phyloP scores from a whole-genome alignment of 2,797 vertebrate species.

The Cirrhinus mrigala region DNA sequence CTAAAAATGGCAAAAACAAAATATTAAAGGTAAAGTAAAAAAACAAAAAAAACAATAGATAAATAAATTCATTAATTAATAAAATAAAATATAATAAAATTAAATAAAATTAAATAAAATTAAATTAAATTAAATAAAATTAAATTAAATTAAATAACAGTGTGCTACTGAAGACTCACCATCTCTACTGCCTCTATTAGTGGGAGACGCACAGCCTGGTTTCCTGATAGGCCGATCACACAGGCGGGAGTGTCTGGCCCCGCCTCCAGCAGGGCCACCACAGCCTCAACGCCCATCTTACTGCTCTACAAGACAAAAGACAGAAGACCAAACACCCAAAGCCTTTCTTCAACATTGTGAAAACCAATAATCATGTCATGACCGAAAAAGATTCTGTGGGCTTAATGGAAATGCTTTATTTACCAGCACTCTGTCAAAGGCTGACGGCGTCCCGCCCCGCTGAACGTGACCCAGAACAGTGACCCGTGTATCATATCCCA shows the following conservation, averaged over 20 bases:
- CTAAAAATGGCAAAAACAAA: too few relatives aligned
- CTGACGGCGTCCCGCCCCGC: conserved; percentile 93
- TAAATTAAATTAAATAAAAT: too few relatives aligned
- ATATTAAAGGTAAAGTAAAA: too few relatives aligned
- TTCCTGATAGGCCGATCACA: conserved; percentile 92
- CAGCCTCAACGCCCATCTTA: conserved; percentile 95
- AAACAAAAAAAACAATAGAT: too few relatives aligned
- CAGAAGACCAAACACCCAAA: neutral
- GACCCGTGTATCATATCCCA: conserved; percentile 94
- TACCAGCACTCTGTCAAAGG: conserved; percentile 88
- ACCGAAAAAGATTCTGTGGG: neutral
- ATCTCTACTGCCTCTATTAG: conserved; percentile 97
- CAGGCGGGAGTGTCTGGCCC: conserved; percentile 88
- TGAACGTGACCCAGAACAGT: conserved; percentile 96
- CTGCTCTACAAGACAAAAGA: conserved; percentile 82
- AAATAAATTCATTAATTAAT: too few relatives aligned
- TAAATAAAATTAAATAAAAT: neutral
- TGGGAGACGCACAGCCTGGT: conserved; percentile 90
- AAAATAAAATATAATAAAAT: too few relatives aligned
- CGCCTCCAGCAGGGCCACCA: conserved; percentile 92
- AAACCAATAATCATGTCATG: neutral
- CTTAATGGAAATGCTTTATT: conserved; percentile 25
- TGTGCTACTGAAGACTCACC: conserved; percentile 77
- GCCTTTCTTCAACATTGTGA: neutral
- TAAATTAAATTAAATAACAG: neutral